A percentile compares a stretch with the other conserved stretches of the same genome.
Evolutionary conservation across 1,140 invertebrate species (phyloP).

Genomic region (Sarcophaga peregrina): DNA sequence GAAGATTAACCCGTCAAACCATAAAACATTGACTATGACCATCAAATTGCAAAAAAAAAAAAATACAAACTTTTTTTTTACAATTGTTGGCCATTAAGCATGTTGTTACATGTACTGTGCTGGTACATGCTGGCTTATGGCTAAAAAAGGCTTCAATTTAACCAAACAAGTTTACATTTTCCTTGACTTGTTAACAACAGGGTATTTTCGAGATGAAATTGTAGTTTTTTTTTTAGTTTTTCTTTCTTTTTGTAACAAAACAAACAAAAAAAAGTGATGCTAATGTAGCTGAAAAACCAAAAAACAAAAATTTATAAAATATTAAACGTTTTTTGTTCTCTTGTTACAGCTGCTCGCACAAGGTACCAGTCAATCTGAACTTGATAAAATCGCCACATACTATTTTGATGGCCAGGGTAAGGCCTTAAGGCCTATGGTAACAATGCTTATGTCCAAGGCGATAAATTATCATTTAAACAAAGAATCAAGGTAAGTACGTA

Average conservation of each 20-base stretch:
- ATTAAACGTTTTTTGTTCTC: background rate
- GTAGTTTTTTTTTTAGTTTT: constrained; percentile 5
- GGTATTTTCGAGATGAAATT: background rate
- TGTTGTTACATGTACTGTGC: background rate
- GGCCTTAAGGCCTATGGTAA: constrained; percentile 91
- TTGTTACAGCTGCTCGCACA: constrained; percentile 77
- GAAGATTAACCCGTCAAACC: too few relatives aligned
- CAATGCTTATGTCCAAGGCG: constrained; percentile 90
- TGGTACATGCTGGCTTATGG: too few relatives aligned
- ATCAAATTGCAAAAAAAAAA: background rate
- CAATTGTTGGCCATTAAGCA: constrained; percentile 1
- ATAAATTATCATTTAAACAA: constrained; percentile 89
- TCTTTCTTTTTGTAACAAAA: background rate
- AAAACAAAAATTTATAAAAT: too few relatives aligned
- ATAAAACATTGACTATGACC: constrained; percentile 5
- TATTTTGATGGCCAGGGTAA: constrained; percentile 98
- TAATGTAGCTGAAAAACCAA: too few relatives aligned
- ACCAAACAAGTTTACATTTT: too few relatives aligned
- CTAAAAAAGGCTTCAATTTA: too few relatives aligned
- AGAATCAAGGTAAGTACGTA: constrained; percentile 78
- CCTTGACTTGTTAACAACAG: too few relatives aligned
- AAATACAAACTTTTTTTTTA: background rate
- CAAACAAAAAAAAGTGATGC: too few relatives aligned
- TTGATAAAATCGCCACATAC: constrained; percentile 90
- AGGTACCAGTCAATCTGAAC: constrained; percentile 82